Percentiles rank a stretch among this genome's conserved stretches.
These are phyloP conservation scores for Phrynocephalus versicolor DNA, from an alignment of 2,113 vertebrate species.

Conservation along the genomic window DNA sequence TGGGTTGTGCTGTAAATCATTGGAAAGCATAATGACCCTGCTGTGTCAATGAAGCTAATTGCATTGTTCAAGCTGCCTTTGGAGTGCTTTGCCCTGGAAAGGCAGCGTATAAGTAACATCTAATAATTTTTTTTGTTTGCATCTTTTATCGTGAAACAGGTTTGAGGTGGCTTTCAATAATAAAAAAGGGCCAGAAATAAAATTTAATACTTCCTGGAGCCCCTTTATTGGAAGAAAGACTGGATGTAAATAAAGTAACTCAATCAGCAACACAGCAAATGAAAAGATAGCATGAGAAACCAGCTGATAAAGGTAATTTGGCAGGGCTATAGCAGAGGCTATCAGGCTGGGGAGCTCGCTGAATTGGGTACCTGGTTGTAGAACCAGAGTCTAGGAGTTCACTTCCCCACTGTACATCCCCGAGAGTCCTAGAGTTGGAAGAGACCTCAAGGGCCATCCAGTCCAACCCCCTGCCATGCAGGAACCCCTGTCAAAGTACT, in stretches of 20 bases:
- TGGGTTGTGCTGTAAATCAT: background rate
- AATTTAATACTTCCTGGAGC: too few relatives aligned
- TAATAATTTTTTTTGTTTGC: background rate
- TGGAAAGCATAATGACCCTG: background rate
- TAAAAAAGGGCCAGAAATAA: background rate
- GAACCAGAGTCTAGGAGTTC: too few relatives aligned
- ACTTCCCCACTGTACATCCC: too few relatives aligned
- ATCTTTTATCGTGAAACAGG: background rate
- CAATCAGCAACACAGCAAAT: background rate
- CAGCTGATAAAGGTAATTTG: too few relatives aligned
- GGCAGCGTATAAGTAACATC: background rate
- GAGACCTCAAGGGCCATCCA: too few relatives aligned
- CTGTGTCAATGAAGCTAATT: background rate
- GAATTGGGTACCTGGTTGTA: too few relatives aligned
- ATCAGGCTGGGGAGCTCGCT: too few relatives aligned
- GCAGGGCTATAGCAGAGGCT: too few relatives aligned
- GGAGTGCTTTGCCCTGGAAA: background rate
- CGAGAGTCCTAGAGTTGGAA: too few relatives aligned
- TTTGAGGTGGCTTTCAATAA: background rate
- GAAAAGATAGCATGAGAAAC: background rate
- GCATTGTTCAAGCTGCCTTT: background rate
- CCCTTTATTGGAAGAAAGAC: too few relatives aligned
- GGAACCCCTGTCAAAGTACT: too few relatives aligned
- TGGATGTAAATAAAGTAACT: background rate
- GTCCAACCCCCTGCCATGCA: too few relatives aligned